Conservation (phyloP, 1,140 invertebrate species). For the Neodiprion fabricii region DNA sequence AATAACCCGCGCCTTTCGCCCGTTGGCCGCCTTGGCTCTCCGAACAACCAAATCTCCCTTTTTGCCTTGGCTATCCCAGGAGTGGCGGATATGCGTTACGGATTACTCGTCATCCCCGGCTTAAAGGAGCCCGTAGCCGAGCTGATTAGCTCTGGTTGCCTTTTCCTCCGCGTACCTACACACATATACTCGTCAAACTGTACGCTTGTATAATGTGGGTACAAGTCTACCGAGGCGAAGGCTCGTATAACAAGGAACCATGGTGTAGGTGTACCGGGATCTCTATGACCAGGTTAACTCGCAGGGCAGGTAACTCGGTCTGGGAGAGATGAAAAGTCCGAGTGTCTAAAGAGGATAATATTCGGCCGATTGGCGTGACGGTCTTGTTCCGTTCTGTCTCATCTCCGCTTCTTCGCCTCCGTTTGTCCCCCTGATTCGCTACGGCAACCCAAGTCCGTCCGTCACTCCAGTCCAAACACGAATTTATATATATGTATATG, state of each 20-base stretch:
- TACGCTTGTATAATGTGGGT: neutral
- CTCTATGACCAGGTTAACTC: neutral
- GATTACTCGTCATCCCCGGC: conserved; percentile 6
- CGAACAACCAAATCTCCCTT: neutral
- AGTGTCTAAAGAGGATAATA: conserved; percentile 5
- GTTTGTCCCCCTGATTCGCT: conserved; percentile 46
- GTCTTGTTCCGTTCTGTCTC: neutral
- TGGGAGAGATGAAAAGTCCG: neutral
- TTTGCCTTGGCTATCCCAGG: neutral
- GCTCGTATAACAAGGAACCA: neutral
- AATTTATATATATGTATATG: conserved; percentile 37
- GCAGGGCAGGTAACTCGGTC: neutral
- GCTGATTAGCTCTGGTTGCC: conserved; percentile 4
- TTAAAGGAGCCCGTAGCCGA: neutral
- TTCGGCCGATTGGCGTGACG: neutral
- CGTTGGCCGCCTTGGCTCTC: neutral
- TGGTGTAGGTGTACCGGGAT: neutral
- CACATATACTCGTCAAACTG: too few relatives aligned
- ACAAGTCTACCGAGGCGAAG: neutral
- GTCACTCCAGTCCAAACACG: conserved; percentile 44
- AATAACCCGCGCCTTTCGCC: neutral
- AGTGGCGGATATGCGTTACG: neutral
- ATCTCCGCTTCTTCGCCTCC: neutral
- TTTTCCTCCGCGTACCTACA: neutral
- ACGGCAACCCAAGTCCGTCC: conserved; percentile 36